Base-by-base conservation (phyloP, 2,113 vertebrate genomes). In the Entelurus aequoreus region DNA sequence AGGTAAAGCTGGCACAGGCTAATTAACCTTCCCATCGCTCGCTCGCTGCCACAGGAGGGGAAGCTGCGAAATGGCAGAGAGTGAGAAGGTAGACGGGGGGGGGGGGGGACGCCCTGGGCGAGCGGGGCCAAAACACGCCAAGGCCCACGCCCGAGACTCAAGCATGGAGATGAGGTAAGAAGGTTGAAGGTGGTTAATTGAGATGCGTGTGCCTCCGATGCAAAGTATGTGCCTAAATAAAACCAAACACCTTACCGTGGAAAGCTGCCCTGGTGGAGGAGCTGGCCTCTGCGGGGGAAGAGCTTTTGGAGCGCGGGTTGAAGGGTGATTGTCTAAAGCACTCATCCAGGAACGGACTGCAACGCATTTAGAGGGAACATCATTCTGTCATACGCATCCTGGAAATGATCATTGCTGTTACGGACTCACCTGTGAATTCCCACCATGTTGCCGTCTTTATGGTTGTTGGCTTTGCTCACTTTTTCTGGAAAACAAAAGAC, bases 301-400 rank as follows among this genome's bases (percentile, higher is more conserved):
- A 91, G 82, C 95, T 95, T 93, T 95, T 98, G 82, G 94, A 93
- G 84, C 89, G 93, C 77, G 91, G 93, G 91, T 92, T 94, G 88
- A 96, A 96, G 15, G 94, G 94, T 91, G 96, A 98, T 97, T 97
- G 96, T 98, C 96, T 95, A 92, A 96, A 97, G 58, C 92, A 91
- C 75, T 98, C 96, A 81, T 98, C 96, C 91, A 97, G 92, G 89
- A 93, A 99, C 62, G 96, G 93, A 90, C 95, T 99, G 86, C 19
- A 78, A 82, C 65, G 56, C 51, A 40, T 57, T 42, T 44, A 13
- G 9, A 42, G 19, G 38, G 16, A 2, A 21, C n/a, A 21, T 57
- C 19, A 19, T 16, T 42, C 2, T 36, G 14, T 16, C 10, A n/a
- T 8, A 42, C 8, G 10, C 6, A 46, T 12, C 12, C 42, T 11